These are phyloP conservation scores for Bibio marci DNA, from an alignment of 2,888 invertebrate species.

Conservation along the genomic window DNA sequence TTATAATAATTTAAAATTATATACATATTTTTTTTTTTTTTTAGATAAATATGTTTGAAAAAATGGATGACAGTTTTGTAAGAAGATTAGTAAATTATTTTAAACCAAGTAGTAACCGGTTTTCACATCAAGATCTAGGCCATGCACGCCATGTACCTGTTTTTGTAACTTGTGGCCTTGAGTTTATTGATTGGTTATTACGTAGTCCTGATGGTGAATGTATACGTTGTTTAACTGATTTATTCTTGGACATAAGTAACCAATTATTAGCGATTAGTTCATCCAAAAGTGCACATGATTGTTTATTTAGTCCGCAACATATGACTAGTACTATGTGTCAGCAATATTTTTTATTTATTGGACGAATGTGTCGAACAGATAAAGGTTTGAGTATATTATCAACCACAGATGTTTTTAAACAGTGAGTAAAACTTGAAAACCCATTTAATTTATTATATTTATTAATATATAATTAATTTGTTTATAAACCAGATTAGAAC, in stretches of 20 bases:
- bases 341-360: conserved; percentile 87
- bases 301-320: conserved; percentile 73
- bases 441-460: background rate
- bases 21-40: conserved; percentile 10
- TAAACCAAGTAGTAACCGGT: conserved; percentile 73
- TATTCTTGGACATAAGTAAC: conserved; percentile 61
- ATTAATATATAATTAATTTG: conserved; percentile 2
- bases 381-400: conserved; percentile 54
- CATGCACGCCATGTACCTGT: conserved; percentile 22
- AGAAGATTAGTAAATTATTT: conserved; percentile 68
- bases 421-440: conserved; percentile 34
- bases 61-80: conserved; percentile 52
- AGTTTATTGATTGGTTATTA: conserved; percentile 26
- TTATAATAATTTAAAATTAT: conserved; percentile 11
- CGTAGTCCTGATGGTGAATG: conserved; percentile 35
- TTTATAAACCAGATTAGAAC: conserved; percentile 44
- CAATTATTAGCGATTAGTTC: conserved; percentile 57
- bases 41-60: conserved; percentile 33
- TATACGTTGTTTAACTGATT: conserved; percentile 52
- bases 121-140: conserved; percentile 65
- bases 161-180: conserved; percentile 25
- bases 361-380: conserved; percentile 59
- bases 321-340: conserved; percentile 82
- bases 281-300: conserved; percentile 65
- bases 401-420: conserved; percentile 53